Percentiles rank a stretch among this genome's conserved stretches.
Evolutionary conservation across 2,888 invertebrate species (phyloP).

Genomic region (Ischnura elegans): DNA sequence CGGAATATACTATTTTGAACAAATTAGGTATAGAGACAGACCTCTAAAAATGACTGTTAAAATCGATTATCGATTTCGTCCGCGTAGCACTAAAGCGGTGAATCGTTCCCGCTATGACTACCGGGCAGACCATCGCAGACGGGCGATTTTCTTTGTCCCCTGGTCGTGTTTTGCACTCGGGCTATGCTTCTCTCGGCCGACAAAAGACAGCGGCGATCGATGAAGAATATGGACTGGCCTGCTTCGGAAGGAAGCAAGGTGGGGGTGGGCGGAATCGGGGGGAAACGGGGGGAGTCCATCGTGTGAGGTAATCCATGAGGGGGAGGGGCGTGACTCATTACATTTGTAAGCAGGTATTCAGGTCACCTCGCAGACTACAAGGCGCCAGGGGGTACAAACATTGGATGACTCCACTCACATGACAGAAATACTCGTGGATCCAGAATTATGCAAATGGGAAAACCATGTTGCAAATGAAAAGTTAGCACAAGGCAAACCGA

Average conservation of each 20-base stretch:
- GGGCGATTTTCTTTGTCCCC: neutral
- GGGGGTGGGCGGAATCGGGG: neutral
- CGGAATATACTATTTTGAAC: too few relatives aligned
- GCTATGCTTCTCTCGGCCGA: neutral
- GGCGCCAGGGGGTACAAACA: neutral
- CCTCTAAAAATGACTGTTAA: too few relatives aligned
- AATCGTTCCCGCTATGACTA: neutral
- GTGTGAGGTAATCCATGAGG: neutral
- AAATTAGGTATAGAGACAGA: too few relatives aligned
- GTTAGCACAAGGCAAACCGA: too few relatives aligned
- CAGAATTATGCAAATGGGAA: too few relatives aligned
- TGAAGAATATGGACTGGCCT: neutral
- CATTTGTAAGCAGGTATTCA: neutral
- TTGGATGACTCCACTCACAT: too few relatives aligned
- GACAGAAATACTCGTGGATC: too few relatives aligned
- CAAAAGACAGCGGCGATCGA: conserved; percentile 21
- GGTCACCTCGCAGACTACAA: neutral
- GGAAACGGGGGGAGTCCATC: neutral
- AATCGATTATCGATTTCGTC: too few relatives aligned
- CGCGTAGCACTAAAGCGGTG: neutral
- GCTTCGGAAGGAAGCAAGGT: neutral
- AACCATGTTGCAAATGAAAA: too few relatives aligned
- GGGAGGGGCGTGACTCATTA: neutral
- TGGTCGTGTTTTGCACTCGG: neutral
- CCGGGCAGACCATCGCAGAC: neutral